phyloP scores from a whole-genome alignment of 1,140 invertebrate genomes.

The Platorchestia sp. region DNA sequence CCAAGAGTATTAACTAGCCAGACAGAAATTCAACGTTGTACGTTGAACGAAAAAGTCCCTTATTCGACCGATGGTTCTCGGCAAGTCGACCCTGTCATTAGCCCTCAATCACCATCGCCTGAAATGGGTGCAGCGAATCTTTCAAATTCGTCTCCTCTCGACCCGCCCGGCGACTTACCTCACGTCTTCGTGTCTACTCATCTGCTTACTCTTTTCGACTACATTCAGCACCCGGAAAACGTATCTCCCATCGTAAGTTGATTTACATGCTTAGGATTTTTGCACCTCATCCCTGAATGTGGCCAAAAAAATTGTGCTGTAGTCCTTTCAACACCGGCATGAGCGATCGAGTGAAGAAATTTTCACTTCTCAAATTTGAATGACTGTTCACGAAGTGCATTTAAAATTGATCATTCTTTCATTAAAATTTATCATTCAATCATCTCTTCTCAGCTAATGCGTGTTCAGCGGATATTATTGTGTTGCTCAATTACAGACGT shows the following conservation, averaged over 20 bases:
- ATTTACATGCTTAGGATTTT: not conserved
- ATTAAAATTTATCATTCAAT: too few species aligned
- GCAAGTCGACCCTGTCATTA: not conserved
- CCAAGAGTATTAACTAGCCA: too few species aligned
- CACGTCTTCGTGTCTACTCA: conserved; percentile 85
- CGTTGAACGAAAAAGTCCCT: too few species aligned
- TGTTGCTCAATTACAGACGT: too few species aligned
- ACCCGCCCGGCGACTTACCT: conserved; percentile 75
- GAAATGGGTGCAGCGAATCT: not conserved
- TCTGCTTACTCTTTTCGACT: conserved; percentile 77
- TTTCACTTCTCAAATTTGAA: not conserved
- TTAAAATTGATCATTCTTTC: not conserved
- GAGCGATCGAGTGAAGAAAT: not conserved
- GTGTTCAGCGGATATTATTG: too few species aligned
- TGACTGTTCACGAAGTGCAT: not conserved
- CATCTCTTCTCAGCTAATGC: too few species aligned
- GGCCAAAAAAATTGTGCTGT: not conserved
- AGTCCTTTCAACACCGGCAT: not conserved
- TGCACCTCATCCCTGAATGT: not conserved
- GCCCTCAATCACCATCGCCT: not conserved
- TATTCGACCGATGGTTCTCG: not conserved
- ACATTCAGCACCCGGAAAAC: conserved; percentile 70
- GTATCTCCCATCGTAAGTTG: conserved; percentile 60
- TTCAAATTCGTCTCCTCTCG: not conserved
- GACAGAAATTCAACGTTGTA: too few species aligned